Evolutionary conservation across 2,113 vertebrate genomes (phyloP).

Genomic region (Apteryx mantelli): DNA sequence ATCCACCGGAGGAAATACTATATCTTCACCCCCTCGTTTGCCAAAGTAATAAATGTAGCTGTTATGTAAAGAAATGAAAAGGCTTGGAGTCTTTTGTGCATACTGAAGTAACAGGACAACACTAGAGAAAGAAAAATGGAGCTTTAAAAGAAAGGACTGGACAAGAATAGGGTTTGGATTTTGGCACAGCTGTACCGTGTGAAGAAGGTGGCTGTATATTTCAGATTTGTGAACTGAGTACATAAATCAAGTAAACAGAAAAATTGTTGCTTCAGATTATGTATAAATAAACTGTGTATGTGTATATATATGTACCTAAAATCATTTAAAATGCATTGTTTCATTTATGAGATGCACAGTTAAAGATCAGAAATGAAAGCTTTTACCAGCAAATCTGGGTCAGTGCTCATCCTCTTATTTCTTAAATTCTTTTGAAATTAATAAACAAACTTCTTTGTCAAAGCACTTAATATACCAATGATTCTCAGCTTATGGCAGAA

Average conservation of each 20-base stretch:
- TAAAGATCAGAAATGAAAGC: conserved; percentile 15
- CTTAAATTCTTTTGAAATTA: conserved; percentile 8
- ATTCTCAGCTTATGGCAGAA: background rate
- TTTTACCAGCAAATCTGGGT: background rate
- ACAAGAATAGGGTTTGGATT: background rate
- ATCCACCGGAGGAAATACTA: background rate
- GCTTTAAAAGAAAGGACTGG: background rate
- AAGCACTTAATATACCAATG: background rate
- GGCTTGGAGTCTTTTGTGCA: background rate
- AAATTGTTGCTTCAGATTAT: background rate
- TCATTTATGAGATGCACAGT: background rate
- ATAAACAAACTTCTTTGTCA: background rate
- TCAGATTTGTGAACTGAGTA: background rate
- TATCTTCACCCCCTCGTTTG: background rate
- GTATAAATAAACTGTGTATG: background rate
- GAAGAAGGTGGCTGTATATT: background rate
- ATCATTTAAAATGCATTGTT: background rate
- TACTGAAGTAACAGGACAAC: background rate
- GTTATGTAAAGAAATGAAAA: background rate
- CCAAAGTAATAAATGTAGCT: background rate
- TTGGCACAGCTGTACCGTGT: background rate
- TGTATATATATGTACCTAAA: background rate
- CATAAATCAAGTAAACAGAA: background rate
- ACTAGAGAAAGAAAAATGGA: background rate
- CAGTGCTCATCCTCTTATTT: background rate